Evolutionary conservation across 2,888 invertebrate genomes (phyloP).

Genomic region (Brachyopa scutellaris): DNA sequence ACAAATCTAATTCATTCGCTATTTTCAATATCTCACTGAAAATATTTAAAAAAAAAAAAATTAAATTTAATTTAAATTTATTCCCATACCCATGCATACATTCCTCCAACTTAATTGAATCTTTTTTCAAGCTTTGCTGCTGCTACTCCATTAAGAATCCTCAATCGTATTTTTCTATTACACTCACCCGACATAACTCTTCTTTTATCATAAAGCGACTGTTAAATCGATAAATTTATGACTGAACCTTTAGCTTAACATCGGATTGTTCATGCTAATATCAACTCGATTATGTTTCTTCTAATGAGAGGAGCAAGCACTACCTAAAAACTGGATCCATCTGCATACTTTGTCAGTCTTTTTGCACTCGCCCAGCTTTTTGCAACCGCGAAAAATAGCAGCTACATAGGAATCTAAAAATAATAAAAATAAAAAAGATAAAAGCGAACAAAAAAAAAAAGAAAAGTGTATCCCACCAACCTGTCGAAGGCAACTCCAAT

Average conservation of each 20-base stretch:
- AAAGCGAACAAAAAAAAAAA: background rate
- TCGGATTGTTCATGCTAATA: conserved; percentile 28
- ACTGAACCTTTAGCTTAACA: conserved; percentile 7
- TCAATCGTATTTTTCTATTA: no score
- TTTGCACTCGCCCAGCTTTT: background rate
- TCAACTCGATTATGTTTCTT: background rate
- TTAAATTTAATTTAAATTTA: no score
- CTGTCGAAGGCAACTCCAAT: conserved; percentile 11
- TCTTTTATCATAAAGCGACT: background rate
- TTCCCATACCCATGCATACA: no score
- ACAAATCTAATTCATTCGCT: no score
- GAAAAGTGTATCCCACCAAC: conserved; percentile 4
- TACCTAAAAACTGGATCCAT: conserved; percentile 38
- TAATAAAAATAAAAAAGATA: conserved; percentile 57
- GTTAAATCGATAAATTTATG: conserved; percentile 16
- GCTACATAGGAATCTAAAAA: conserved; percentile 60
- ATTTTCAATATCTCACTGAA: no score
- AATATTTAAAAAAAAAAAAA: no score
- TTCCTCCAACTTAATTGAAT: no score
- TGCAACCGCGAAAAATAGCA: conserved; percentile 10
- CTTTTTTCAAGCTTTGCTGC: no score
- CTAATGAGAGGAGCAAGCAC: no score
- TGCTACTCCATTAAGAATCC: no score
- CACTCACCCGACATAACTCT: background rate
- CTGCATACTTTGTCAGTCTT: background rate